These are phyloP conservation scores for Athrips mouffetella DNA, from an alignment of 2,888 invertebrate species.

Conservation along the genomic window DNA sequence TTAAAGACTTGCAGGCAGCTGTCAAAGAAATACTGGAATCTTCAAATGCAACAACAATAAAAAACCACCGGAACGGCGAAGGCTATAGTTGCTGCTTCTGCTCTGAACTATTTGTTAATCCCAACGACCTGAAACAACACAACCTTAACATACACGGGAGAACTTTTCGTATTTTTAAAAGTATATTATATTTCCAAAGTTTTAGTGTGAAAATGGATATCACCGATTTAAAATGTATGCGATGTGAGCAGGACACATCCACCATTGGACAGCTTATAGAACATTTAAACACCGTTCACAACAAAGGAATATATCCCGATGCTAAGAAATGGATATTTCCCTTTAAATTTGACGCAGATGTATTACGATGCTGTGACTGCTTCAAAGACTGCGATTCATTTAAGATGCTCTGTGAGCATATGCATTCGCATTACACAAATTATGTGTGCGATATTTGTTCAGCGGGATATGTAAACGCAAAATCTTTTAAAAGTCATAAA, in stretches of 20 bases:
- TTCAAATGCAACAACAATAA: conserved; percentile 47
- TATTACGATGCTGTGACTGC: conserved; percentile 57
- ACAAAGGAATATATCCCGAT: conserved; percentile 43
- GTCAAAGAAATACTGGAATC: conserved; percentile 32
- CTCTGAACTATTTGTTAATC: conserved; percentile 47
- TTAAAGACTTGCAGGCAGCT: neutral
- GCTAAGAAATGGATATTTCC: conserved; percentile 60
- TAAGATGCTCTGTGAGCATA: conserved; percentile 65
- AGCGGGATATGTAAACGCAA: conserved; percentile 50
- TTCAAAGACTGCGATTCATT: conserved; percentile 58
- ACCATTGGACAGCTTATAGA: conserved; percentile 41
- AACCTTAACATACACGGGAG: conserved; percentile 44
- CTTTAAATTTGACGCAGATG: conserved; percentile 55
- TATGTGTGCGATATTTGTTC: conserved; percentile 52
- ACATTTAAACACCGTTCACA: conserved; percentile 47
- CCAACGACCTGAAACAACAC: conserved; percentile 41
- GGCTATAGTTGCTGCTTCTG: conserved; percentile 32
- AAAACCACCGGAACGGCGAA: conserved; percentile 24
- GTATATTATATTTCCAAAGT: conserved; percentile 7
- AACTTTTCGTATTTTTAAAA: conserved; percentile 35
- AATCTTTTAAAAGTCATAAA: conserved; percentile 50
- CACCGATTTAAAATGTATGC: conserved; percentile 38
- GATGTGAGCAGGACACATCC: conserved; percentile 41
- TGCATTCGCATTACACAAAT: conserved; percentile 62
- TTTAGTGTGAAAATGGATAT: conserved; percentile 57